These are phyloP conservation scores for Rhabdornis inornatus DNA, from an alignment of 2,113 vertebrate species.

Conservation along the genomic window DNA sequence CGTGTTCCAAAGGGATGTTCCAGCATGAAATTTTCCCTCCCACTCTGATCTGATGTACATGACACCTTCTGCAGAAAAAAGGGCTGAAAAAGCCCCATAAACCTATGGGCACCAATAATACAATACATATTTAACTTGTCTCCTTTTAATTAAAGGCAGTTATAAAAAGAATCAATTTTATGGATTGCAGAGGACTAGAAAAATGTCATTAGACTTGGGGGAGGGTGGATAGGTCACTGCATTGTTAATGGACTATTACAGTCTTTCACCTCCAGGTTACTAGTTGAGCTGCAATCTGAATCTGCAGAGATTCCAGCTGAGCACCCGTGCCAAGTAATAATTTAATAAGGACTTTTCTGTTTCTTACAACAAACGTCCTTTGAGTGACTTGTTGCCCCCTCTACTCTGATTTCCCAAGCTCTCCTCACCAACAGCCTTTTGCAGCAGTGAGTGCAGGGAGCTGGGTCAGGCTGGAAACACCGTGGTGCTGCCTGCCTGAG, in stretches of 20 bases:
- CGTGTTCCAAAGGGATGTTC: not conserved
- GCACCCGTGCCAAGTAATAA: constrained; percentile 46
- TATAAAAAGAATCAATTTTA: constrained; percentile 71
- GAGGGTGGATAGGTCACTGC: constrained; percentile 64
- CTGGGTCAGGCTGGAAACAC: not conserved
- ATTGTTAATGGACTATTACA: constrained; percentile 70
- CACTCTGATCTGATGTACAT: not conserved
- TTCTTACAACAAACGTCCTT: constrained; percentile 47
- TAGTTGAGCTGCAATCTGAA: constrained; percentile 59
- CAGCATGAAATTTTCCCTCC: not conserved
- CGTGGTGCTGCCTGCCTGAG: not conserved
- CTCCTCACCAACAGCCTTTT: not conserved
- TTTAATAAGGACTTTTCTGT: constrained; percentile 35
- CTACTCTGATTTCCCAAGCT: not conserved
- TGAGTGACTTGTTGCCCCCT: constrained; percentile 11
- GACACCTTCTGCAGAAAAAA: constrained; percentile 10
- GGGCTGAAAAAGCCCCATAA: constrained; percentile 37
- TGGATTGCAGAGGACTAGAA: constrained; percentile 68
- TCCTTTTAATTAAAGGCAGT: constrained; percentile 67
- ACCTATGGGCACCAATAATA: constrained; percentile 58
- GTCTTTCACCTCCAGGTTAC: constrained; percentile 68
- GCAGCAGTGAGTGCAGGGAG: not conserved
- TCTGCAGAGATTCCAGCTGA: constrained; percentile 58
- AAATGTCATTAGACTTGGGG: constrained; percentile 67
- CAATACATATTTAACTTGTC: constrained; percentile 68